Evolutionary conservation across 2,113 vertebrate species (phyloP).

Genomic region (Leucopsar rothschildi): DNA sequence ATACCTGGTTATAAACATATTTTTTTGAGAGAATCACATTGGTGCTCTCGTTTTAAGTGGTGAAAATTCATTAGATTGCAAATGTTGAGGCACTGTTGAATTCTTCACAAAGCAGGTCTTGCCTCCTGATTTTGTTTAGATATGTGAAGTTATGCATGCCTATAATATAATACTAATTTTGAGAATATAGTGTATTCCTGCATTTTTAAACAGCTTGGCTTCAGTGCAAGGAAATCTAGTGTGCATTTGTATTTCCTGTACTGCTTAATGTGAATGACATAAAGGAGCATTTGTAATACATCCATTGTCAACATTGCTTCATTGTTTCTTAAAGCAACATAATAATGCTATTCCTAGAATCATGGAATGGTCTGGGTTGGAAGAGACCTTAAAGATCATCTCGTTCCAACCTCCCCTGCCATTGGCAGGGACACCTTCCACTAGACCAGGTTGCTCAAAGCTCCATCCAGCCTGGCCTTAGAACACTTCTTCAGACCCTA

Average conservation of each 20-base stretch:
- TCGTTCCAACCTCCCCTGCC: neutral
- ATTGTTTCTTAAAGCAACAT: neutral
- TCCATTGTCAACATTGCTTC: neutral
- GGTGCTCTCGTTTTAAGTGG: neutral
- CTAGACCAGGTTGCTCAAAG: neutral
- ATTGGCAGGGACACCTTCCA: neutral
- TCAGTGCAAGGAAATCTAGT: slow-evolving; percentile 17
- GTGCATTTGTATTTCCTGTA: neutral
- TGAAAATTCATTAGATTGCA: neutral
- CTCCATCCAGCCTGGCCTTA: neutral
- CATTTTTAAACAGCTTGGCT: slow-evolving; percentile 27
- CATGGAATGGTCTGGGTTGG: neutral
- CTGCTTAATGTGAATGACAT: slow-evolving; percentile 15
- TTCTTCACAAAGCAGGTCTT: neutral
- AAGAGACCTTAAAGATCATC: neutral
- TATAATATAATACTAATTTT: neutral
- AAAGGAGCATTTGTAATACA: neutral
- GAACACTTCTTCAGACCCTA: neutral
- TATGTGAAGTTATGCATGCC: slow-evolving; percentile 39
- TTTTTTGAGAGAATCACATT: neutral
- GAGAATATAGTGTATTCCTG: neutral
- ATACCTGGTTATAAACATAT: neutral
- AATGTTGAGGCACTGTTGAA: neutral
- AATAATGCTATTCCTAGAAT: neutral
- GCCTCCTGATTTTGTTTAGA: neutral